phyloP scores from a whole-genome alignment of 1,140 invertebrate species.

The Carposina sasakii region DNA sequence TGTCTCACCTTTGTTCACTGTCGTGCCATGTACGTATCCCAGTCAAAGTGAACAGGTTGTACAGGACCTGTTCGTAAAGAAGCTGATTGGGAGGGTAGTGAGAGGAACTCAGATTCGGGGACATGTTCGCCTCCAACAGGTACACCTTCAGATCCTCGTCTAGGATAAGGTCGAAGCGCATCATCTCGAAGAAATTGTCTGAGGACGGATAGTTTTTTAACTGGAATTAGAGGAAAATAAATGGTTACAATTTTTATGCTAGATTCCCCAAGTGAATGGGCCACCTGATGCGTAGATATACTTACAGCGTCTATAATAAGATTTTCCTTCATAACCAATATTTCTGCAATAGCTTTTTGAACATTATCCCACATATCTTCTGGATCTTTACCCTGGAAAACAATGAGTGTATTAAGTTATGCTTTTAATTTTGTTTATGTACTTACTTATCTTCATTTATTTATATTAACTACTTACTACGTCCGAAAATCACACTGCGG shows the following conservation, averaged over 20 bases:
- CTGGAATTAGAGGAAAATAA: slow-evolving; percentile 31
- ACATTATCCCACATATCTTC: slow-evolving; percentile 87
- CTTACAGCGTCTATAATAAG: slow-evolving; percentile 75
- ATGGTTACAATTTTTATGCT: no score
- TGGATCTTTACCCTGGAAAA: slow-evolving; percentile 78
- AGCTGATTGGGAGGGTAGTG: slow-evolving; percentile 92
- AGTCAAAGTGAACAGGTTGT: slow-evolving; percentile 87
- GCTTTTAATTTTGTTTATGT: no score
- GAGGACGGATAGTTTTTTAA: slow-evolving; percentile 59
- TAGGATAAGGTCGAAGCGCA: slow-evolving; percentile 94
- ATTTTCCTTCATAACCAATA: slow-evolving; percentile 84
- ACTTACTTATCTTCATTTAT: no score
- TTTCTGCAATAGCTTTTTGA: slow-evolving; percentile 82
- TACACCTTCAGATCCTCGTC: slow-evolving; percentile 91
- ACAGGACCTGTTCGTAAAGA: slow-evolving; percentile 95
- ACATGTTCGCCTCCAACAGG: slow-evolving; percentile 98
- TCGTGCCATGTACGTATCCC: no score
- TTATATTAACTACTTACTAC: no score
- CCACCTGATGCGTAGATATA: no score
- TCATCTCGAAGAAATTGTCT: slow-evolving; percentile 94
- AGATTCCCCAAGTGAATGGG: no score
- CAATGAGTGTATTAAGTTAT: no score
- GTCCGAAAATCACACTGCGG: no score
- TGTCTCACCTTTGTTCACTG: no score
- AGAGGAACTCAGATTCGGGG: slow-evolving; percentile 94